Percentiles rank a stretch among this genome's conserved stretches.
These are phyloP conservation scores for Scyliorhinus canicula DNA, from an alignment of 2,797 vertebrate species.

Conservation along the genomic window DNA sequence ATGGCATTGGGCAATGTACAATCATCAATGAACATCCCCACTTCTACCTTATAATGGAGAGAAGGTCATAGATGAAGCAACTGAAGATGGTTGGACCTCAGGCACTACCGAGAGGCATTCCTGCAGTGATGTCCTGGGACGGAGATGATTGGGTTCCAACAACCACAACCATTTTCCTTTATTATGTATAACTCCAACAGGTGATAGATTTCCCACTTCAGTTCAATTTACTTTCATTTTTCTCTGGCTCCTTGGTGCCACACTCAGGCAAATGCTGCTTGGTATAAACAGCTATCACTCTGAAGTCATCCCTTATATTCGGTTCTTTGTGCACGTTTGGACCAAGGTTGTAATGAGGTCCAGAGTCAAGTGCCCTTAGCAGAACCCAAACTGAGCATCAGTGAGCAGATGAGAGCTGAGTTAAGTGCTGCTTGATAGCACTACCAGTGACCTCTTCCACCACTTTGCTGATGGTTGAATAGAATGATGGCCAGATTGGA, in stretches of 20 bases:
- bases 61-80: background rate
- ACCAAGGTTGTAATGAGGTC: background rate
- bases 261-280: background rate
- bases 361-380: background rate
- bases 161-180: background rate
- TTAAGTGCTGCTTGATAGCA: too few relatives aligned
- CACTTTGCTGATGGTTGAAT: background rate
- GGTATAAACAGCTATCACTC: background rate
- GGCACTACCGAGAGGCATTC: background rate
- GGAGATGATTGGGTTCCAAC: background rate
- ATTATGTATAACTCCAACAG: background rate
- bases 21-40: background rate
- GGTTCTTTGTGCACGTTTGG: background rate
- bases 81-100: background rate
- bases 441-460: background rate
- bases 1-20: background rate
- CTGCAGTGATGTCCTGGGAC: background rate
- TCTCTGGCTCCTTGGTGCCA: background rate
- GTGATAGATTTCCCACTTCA: background rate
- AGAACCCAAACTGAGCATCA: background rate
- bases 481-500: background rate
- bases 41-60: background rate
- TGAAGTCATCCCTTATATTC: background rate
- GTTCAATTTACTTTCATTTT: background rate
- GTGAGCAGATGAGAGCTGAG: background rate